phyloP scores from a whole-genome alignment of 2,113 vertebrate species.

The Pungitius pungitius region DNA sequence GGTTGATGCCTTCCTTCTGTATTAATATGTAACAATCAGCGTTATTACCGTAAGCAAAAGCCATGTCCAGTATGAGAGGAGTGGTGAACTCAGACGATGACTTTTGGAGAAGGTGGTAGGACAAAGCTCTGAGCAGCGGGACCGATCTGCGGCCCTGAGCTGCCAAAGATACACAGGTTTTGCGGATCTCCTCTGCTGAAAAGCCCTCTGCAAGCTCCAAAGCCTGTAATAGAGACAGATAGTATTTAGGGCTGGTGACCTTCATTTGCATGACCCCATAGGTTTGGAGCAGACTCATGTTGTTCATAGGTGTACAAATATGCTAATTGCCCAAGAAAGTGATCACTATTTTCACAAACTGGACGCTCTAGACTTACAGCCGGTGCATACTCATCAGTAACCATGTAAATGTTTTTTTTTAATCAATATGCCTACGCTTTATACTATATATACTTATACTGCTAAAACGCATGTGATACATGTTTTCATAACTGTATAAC shows the following conservation, averaged over 20 bases:
- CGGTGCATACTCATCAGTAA: background rate
- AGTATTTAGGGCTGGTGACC: background rate
- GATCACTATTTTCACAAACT: background rate
- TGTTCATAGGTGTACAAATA: background rate
- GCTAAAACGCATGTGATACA: background rate
- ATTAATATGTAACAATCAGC: background rate
- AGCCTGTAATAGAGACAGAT: constrained; percentile 74
- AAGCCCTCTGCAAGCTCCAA: constrained; percentile 89
- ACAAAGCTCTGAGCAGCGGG: constrained; percentile 87
- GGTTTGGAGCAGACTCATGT: background rate
- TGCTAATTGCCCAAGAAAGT: background rate
- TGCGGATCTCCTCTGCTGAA: constrained; percentile 83
- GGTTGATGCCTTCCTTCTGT: background rate
- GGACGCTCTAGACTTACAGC: background rate
- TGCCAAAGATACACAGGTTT: constrained; percentile 79
- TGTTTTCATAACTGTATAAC: background rate
- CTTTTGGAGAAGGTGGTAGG: constrained; percentile 89
- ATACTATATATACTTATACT: no score
- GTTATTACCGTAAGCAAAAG: constrained; percentile 84
- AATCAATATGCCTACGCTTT: background rate
- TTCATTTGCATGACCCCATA: background rate
- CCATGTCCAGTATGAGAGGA: constrained; percentile 82
- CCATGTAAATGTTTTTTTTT: background rate
- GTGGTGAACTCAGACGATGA: constrained; percentile 77
- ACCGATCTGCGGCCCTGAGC: constrained; percentile 82